phyloP scores from a whole-genome alignment of 2,888 invertebrate species.

The Melikaiella ostensackeni region DNA sequence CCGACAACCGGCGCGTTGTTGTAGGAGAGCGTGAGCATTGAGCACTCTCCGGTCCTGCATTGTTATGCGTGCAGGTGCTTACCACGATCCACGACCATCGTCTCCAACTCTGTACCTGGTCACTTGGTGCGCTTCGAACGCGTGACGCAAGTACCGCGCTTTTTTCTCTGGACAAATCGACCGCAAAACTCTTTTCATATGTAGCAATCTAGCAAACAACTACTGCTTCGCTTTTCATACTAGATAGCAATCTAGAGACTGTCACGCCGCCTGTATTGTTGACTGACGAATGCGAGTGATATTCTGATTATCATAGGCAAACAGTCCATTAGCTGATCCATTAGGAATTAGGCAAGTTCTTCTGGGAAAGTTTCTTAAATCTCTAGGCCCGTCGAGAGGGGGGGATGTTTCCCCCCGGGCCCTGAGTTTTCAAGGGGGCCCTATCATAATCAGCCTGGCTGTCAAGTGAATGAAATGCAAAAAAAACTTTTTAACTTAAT shows the following conservation, averaged over 20 bases:
- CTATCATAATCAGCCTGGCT: no score
- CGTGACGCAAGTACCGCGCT: slow-evolving; percentile 36
- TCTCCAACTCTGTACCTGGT: slow-evolving; percentile 45
- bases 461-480: no score
- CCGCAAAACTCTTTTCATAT: slow-evolving; percentile 36
- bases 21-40: slow-evolving; percentile 54
- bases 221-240: slow-evolving; percentile 31
- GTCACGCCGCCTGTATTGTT: slow-evolving; percentile 22
- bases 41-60: slow-evolving; percentile 54
- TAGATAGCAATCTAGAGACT: slow-evolving; percentile 26
- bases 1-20: not conserved
- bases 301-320: slow-evolving; percentile 26
- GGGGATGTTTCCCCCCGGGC: no score
- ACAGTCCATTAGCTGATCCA: slow-evolving; percentile 30
- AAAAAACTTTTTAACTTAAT: no score
- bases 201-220: not conserved
- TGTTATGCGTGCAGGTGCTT: slow-evolving; percentile 58
- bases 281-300: slow-evolving; percentile 28
- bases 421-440: no score
- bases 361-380: not conserved
- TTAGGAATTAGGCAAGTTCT: slow-evolving; percentile 3
- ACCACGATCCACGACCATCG: slow-evolving; percentile 45
- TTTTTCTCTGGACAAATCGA: slow-evolving; percentile 36
- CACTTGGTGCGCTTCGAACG: not conserved
- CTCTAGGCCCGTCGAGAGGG: no score